Evolutionary conservation across 1,140 invertebrate genomes (phyloP), one percentile per base, ranked within the genome.

Genomic region (Pseudomyrmex cubaensis): DNA sequence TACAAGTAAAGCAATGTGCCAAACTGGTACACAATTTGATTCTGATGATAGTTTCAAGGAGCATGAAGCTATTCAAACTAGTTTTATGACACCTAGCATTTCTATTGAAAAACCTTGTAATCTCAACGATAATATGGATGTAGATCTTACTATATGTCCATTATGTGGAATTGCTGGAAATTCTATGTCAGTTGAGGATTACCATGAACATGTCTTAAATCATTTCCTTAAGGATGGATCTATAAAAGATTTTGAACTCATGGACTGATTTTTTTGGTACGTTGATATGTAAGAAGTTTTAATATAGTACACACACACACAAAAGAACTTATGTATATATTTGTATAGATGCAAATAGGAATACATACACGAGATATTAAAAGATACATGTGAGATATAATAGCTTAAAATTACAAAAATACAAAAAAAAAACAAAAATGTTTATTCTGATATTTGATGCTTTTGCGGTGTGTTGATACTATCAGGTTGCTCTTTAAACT

Each of bases 191-290:
- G 95, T 95, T 88, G 78, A 89, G 48, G 90, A 90, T 50, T 95
- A 95, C 77, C 93, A 95, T 75, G 92, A 94, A 84, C 95, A 95
- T 82, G 94, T 95, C 57, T 85, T 95, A 20, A 93, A 84, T 83
- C 95, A 95, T 89, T 95, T 95, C 90, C 83, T 83, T 8, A 87
- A 92, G 61, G 92, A 94, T 85, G 66, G 90, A 9, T 61, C 85
- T 17, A 25, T 85, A 50, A 86, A 90, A 7, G 86, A 70, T 44
- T 90, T 90, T 75, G 86, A 93, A 82, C 69, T 92, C 10, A 20
- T 90, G 57, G 63, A 85, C 63, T 90, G 74, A 87, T 61, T 20
- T 46, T 13, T 5, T 4, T 2, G 50, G 13, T 35, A 35, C 0
- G 35, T 35, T 35, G 35, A 35, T 35, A 35, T 35, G 0, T 7